Base-by-base conservation (phyloP, 2,113 vertebrate genomes). In the Onychorhynchus coronatus region DNA sequence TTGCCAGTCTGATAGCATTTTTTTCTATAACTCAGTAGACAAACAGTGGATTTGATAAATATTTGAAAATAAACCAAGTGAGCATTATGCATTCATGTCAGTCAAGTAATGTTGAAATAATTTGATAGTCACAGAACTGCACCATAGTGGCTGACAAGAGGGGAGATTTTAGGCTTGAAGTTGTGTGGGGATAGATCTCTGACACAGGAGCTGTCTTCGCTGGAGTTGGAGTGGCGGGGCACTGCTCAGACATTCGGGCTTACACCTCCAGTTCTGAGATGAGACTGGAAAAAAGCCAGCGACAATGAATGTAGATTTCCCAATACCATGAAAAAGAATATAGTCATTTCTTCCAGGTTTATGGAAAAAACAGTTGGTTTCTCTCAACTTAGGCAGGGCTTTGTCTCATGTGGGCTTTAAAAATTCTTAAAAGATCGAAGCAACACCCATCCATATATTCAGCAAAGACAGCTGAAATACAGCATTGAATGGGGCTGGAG, bases 361-460 rank as follows among this genome's bases (percentile, higher is more conserved):
- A n/a, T 71, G 72, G 82, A 93, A 91, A 63, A 86, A 95, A 50
- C 58, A 66, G 66, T 91, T 79, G 78, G 20, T 52, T 85, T 85
- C 67, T 73, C 41, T 91, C 74, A 70, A 5, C 30, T 73, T 65
- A 72, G 84, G 30, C 53, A 75, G 31, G 53, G 23, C 22, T 91
- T 92, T 76, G 62, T 76, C 89, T 94, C 67, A 14, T 52, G 67
- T 63, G 75, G 67, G 55, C 44, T 91, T 95, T 94, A 88, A 93
- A 96, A 85, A 83, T 65, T 70, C 46, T 66, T 76, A 28, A 66
- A 70, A 70, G 62, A 75, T 71, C 0, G 1, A 75, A 88, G 59
- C 39, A 61, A 91, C 6, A 0, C 58, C 71, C 82, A n/a, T 80
- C 63, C 27, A 21, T 91, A 4, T 41, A 87, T 71, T 55, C 50